A percentile compares a stretch with the other conserved stretches of the same genome.
These are phyloP conservation scores for Pogonocherus hispidulus DNA, from an alignment of 2,888 invertebrate species.

Conservation along the genomic window DNA sequence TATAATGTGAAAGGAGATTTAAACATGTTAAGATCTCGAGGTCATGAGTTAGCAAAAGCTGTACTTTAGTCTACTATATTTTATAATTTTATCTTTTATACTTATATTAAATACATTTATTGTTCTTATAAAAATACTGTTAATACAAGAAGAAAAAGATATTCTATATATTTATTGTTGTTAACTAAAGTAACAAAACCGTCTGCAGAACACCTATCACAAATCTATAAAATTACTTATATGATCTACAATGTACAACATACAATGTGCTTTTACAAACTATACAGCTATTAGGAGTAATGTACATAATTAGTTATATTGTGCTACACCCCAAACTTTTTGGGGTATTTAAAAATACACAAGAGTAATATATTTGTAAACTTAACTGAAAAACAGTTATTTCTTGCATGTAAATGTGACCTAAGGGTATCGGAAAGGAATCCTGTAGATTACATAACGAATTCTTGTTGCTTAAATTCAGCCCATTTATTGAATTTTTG, in stretches of 20 bases:
- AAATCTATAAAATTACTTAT: slow-evolving; percentile 14
- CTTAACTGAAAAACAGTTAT: not conserved
- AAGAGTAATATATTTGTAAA: not conserved
- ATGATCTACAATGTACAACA: not conserved
- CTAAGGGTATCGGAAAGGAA: not conserved
- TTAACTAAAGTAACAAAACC: slow-evolving; percentile 11
- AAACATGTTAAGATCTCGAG: too few relatives aligned
- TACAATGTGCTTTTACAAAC: slow-evolving; percentile 3
- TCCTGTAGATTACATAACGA: slow-evolving; percentile 9
- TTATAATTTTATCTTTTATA: not conserved
- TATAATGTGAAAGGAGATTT: too few relatives aligned
- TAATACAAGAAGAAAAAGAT: not conserved
- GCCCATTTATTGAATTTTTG: not conserved
- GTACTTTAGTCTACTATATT: not conserved
- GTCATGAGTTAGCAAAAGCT: slow-evolving; percentile 14
- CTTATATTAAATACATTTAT: not conserved
- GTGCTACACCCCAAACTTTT: too few relatives aligned
- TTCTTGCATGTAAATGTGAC: not conserved
- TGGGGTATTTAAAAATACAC: not conserved
- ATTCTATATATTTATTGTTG: slow-evolving; percentile 16
- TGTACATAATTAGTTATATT: not conserved
- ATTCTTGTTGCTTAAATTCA: not conserved
- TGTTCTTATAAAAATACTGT: slow-evolving; percentile 5
- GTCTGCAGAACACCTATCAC: slow-evolving; percentile 16
- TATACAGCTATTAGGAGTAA: slow-evolving; percentile 1